Evolutionary conservation across 1,140 invertebrate genomes (phyloP), one percentile per base, ranked within the genome.

Genomic region (Pseudomyrmex sp.): DNA sequence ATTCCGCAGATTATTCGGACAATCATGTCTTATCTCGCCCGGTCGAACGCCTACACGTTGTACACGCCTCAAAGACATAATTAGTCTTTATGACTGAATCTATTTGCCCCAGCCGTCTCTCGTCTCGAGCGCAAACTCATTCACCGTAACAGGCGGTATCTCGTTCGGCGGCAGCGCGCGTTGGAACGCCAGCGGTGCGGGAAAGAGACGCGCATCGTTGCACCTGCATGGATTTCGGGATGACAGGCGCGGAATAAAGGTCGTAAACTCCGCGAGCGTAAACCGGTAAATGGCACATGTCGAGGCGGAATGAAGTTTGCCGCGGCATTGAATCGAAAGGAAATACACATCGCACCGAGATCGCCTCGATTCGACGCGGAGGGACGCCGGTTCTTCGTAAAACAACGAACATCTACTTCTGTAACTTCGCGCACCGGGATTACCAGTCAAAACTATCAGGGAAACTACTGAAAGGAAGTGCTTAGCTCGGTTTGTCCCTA

Each of bases 181-280:
- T 13, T 4, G 35, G 13, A 1, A 3, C 13, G 35, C 23, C n/a
- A 18, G 44, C 13, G 10, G 5, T 12, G 4, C 1, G 12, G 7
- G 44, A 7, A 0, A 9, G 66, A 12, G 73, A 46, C 44, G 15
- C 20, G 18, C 58, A 9, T 7, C 58, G 9, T 58, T 66, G 50
- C 63, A 82, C 56, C 46, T 74, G 52, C 46, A 10, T 48, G 70
- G 26, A 65, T 75, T 74, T 61, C 5, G 54, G 66, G 44, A 44
- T 76, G 48, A 58, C 56, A 48, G 44, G 77, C 54, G 68, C 46
- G 46, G 56, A 63, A 70, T 83, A 84, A 35, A 87, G 68, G 50
- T 89, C 87, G 69, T 89, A 88, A 89, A 89, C 50, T 89, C 68
- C n/a, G n/a, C 76, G 61, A 35, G 50, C 72, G 76, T 89, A 88